Base-by-base conservation (phyloP, 2,888 invertebrate species). In the Aquatica leii region DNA sequence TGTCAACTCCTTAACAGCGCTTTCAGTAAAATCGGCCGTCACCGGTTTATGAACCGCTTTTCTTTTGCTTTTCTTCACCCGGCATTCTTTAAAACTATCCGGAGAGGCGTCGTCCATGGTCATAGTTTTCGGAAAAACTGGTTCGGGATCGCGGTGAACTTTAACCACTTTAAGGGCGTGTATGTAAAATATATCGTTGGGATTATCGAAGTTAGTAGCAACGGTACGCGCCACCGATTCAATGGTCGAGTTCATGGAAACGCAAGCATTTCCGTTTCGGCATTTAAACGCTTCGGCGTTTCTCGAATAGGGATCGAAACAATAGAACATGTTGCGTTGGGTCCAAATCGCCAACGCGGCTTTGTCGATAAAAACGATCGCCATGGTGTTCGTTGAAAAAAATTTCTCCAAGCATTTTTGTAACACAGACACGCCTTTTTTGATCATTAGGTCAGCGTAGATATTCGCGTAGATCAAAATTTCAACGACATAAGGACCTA, bases 221-320 rank as follows among this genome's bases (percentile, higher is more conserved):
- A 89, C 77, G 0, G 83, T 81, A 0, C 82, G 81, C 0, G 87
- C 84, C 67, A 88, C 78, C 0, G 87, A 84, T n/a, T 85, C 85
- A 0, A 88, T 73, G 59, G 84, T 86, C 0, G 86, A 75, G 62
- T 89, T 84, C 85, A 90, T 87, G 56, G 87, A 83, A n/a, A 88
- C 83, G 70, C 88, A 87, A 0, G 87, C 87, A 48, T 83, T 81
- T 0, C 85, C 84, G 56, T 85, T 84, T 62, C 84, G 76, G 0
- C 86, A 81, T 20, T 84, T 81, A 40, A 76, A 71, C 8, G 76
- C 89, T 48, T 87, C 86, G 6, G 77, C 81, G 9, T 86, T 86
- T 1, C 90, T 83, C 2, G 88, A 84, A 70, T 89, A 89, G 0
- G 89, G 87, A 79, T 90, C 90, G 66, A 89, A 89, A 18, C 86